Evolutionary conservation across 37 sponge, comb jelly and placozoan genomes (phyloP).

Genomic region (Geodia barretti): DNA sequence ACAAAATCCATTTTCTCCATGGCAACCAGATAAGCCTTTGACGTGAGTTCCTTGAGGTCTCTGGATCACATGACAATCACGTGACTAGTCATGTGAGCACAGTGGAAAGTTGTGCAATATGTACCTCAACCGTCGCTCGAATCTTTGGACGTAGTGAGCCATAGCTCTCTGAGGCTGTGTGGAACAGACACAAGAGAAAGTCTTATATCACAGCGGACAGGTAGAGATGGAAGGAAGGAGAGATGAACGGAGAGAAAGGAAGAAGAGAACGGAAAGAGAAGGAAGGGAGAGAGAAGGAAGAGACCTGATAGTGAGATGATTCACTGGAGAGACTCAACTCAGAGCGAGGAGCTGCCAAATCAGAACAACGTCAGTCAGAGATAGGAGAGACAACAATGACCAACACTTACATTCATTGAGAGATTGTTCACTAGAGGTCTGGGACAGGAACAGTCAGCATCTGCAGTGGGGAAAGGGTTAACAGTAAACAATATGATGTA

Average conservation of each 20-base stretch:
- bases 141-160: slow-evolving; percentile 57
- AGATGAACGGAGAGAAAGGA: neutral
- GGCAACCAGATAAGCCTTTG: slow-evolving; percentile 20
- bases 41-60: slow-evolving; percentile 27
- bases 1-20: slow-evolving; percentile 32
- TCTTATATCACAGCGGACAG: neutral
- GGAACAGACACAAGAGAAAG: neutral
- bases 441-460: neutral
- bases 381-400: neutral
- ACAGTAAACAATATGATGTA: too few species aligned
- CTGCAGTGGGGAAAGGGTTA: too few species aligned
- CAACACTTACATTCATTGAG: neutral
- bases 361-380: neutral
- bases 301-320: slow-evolving; percentile 12
- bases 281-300: neutral
- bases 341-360: neutral
- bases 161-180: slow-evolving; percentile 46
- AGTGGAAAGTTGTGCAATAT: neutral
- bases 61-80: neutral
- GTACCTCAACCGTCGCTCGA: slow-evolving; percentile 40
- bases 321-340: slow-evolving; percentile 8
- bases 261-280: neutral
- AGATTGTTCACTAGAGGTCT: neutral
- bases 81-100: neutral
- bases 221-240: neutral